Conservation (phyloP, 2,113 vertebrate genomes). For the Thomomys bottae region DNA sequence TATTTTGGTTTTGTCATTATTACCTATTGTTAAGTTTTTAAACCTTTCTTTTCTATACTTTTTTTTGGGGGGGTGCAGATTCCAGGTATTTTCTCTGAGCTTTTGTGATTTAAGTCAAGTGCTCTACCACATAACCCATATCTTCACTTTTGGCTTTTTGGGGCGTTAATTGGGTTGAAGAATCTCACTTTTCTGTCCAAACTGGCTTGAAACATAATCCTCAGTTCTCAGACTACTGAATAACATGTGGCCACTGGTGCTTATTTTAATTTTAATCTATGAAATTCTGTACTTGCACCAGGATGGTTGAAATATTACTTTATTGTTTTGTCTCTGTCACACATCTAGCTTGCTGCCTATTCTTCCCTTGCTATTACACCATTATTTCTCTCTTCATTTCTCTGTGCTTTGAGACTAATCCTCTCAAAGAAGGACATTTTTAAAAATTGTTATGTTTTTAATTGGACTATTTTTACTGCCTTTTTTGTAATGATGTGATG, state of each 20-base stretch:
- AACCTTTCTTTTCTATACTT: not conserved
- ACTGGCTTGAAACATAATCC: too few relatives aligned
- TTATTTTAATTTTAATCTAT: not conserved
- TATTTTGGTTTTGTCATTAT: not conserved
- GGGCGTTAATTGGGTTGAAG: too few relatives aligned
- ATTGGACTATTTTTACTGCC: not conserved
- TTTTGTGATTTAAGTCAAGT: too few relatives aligned
- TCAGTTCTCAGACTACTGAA: too few relatives aligned
- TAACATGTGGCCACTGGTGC: too few relatives aligned
- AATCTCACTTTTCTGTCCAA: too few relatives aligned
- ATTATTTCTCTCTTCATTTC: not conserved
- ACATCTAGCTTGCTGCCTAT: not conserved
- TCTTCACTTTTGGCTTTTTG: too few relatives aligned
- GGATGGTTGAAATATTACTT: not conserved
- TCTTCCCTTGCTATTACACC: not conserved
- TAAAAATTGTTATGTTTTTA: not conserved
- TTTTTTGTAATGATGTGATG: not conserved
- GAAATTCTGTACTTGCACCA: not conserved
- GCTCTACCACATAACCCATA: too few relatives aligned
- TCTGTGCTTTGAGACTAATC: not conserved
- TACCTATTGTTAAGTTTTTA: not conserved
- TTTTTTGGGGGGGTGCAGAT: too few relatives aligned
- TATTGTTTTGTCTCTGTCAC: not conserved
- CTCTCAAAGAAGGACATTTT: not conserved
- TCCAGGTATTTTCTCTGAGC: too few relatives aligned